These are phyloP conservation scores for Nomada ruficornis DNA, from an alignment of 2,888 invertebrate species.

Conservation along the genomic window DNA sequence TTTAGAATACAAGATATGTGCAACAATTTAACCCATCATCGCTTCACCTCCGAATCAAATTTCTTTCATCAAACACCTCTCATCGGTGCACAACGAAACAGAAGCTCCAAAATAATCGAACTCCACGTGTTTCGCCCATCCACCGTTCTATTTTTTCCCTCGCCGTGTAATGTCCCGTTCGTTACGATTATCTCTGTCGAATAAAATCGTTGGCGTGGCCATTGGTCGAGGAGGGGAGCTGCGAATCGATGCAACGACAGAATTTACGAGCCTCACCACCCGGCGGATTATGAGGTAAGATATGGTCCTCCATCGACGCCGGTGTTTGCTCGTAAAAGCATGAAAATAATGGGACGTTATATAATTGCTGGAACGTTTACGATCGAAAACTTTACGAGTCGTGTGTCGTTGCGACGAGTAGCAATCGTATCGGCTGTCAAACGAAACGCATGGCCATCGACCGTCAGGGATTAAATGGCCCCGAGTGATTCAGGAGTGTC, in stretches of 20 bases:
- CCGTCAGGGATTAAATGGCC: slow-evolving; percentile 61
- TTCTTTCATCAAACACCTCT: too few relatives aligned
- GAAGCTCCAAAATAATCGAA: too few relatives aligned
- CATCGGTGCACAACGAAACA: too few relatives aligned
- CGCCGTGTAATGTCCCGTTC: background rate
- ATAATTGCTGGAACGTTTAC: slow-evolving; percentile 59
- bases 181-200: background rate
- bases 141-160: background rate
- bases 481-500: slow-evolving; percentile 53
- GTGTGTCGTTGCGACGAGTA: slow-evolving; percentile 36
- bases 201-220: background rate
- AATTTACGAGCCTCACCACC: slow-evolving; percentile 39
- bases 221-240: background rate
- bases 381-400: slow-evolving; percentile 55
- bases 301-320: slow-evolving; percentile 12
- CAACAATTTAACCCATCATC: too few relatives aligned
- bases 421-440: slow-evolving; percentile 55
- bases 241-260: slow-evolving; percentile 27
- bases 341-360: slow-evolving; percentile 55
- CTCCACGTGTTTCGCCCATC: background rate
- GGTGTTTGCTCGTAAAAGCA: slow-evolving; percentile 37
- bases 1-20: too few relatives aligned
- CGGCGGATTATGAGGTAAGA: slow-evolving; percentile 35
- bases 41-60: too few relatives aligned
- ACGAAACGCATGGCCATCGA: slow-evolving; percentile 58